phyloP scores from a whole-genome alignment of 2,888 invertebrate species.

The Temnothorax unifasciatus region DNA sequence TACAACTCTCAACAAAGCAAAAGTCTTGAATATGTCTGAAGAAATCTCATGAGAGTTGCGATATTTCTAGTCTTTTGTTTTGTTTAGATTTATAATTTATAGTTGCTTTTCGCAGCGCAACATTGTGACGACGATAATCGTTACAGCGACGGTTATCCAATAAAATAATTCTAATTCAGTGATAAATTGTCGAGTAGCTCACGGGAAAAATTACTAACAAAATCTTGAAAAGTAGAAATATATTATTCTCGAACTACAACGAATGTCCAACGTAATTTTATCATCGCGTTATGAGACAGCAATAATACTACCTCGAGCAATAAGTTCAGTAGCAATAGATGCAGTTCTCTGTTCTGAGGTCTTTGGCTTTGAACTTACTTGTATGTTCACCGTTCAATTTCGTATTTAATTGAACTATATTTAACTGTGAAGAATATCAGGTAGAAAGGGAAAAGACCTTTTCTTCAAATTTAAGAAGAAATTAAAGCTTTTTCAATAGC shows the following conservation, averaged over 20 bases:
- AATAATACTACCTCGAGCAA: conserved; percentile 42
- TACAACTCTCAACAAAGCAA: background rate
- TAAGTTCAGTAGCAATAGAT: conserved; percentile 33
- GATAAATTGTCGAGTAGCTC: background rate
- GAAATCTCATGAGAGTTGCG: background rate
- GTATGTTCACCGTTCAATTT: background rate
- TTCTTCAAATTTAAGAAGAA: background rate
- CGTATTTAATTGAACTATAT: background rate
- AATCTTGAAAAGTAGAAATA: conserved; percentile 9
- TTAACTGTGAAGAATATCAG: background rate
- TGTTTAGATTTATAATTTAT: background rate
- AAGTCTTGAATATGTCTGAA: background rate
- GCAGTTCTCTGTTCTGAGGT: background rate
- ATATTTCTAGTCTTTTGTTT: background rate
- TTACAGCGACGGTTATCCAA: background rate
- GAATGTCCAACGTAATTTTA: conserved; percentile 27
- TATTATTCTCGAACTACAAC: conserved; percentile 25
- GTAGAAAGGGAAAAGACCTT: background rate
- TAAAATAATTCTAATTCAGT: background rate
- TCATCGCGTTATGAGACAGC: background rate
- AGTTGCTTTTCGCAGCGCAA: background rate
- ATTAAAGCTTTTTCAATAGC: background rate
- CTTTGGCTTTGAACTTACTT: background rate
- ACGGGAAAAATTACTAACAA: background rate
- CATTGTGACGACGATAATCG: background rate